Conservation (phyloP, 1,140 invertebrate genomes). For the Penaeus japonicus region DNA sequence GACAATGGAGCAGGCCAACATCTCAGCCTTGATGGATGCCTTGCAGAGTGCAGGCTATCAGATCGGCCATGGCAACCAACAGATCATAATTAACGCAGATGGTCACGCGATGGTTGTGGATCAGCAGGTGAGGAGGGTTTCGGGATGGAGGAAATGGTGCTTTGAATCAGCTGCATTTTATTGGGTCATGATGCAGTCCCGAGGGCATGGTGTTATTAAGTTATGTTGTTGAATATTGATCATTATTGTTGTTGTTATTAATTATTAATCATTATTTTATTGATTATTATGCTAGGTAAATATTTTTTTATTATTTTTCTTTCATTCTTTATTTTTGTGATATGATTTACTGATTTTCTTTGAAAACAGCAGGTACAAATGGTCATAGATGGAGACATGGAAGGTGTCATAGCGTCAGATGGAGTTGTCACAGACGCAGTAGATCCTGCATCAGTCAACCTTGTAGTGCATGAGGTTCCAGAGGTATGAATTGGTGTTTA, state of each 20-base stretch:
- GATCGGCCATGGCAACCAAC: slow-evolving; percentile 39
- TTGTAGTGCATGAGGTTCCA: slow-evolving; percentile 44
- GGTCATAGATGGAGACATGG: slow-evolving; percentile 48
- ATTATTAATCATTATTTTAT: no score
- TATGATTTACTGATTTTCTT: background rate
- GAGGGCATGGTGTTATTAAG: background rate
- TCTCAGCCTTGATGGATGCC: slow-evolving; percentile 40
- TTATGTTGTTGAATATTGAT: background rate
- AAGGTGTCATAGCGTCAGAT: slow-evolving; percentile 35
- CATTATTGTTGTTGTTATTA: background rate
- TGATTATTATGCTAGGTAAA: no score
- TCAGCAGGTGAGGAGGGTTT: slow-evolving; percentile 50
- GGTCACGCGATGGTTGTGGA: slow-evolving; percentile 49
- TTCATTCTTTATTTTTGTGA: background rate
- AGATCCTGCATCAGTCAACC: slow-evolving; percentile 32
- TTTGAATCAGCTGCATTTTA: no score
- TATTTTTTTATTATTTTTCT: background rate
- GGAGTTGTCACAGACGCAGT: slow-evolving; percentile 24
- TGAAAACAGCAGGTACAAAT: slow-evolving; percentile 29
- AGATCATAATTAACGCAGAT: slow-evolving; percentile 47
- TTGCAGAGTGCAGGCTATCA: slow-evolving; percentile 43
- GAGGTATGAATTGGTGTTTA: no score
- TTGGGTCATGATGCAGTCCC: no score
- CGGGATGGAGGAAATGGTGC: no score
- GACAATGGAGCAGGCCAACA: slow-evolving; percentile 45